Evolutionary conservation across 2,888 invertebrate genomes (phyloP).

Genomic region (Mamestra brassicae): DNA sequence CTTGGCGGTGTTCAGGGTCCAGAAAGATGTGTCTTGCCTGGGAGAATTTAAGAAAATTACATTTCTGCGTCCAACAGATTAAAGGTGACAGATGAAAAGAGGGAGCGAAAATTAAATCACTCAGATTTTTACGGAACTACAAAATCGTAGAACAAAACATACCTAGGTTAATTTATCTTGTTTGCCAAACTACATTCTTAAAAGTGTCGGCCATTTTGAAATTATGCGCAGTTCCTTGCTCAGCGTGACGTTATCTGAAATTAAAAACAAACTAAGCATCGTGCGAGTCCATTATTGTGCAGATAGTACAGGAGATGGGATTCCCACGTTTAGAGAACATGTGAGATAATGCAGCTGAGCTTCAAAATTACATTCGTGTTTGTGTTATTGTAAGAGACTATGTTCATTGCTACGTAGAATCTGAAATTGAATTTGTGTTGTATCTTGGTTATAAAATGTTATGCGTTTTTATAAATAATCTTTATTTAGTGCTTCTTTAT

Average conservation of each 20-base stretch:
- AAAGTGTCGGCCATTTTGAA: constrained; percentile 52
- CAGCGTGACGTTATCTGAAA: constrained; percentile 64
- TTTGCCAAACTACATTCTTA: constrained; percentile 34
- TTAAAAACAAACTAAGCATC: constrained; percentile 63
- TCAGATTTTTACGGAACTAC: neutral
- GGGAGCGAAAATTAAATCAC: neutral
- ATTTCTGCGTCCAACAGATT: constrained; percentile 1
- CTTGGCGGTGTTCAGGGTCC: neutral
- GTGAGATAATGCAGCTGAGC: constrained; percentile 24
- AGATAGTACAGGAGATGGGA: constrained; percentile 30
- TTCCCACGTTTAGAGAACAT: constrained; percentile 25
- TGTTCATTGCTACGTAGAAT: neutral
- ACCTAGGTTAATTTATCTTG: neutral
- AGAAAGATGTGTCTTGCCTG: neutral
- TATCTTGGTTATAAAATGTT: neutral
- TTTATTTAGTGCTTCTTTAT: no score
- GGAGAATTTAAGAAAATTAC: neutral
- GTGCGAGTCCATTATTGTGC: constrained; percentile 49
- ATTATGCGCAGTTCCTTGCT: constrained; percentile 54
- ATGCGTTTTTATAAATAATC: neutral
- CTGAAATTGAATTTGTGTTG: constrained; percentile 1
- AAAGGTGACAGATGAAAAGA: neutral
- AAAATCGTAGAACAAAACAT: constrained; percentile 1
- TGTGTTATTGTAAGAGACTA: constrained; percentile 12
- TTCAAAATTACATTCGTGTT: constrained; percentile 29